Evolutionary conservation across 2,888 invertebrate species (phyloP).

Genomic region (Dasypolia templi): DNA sequence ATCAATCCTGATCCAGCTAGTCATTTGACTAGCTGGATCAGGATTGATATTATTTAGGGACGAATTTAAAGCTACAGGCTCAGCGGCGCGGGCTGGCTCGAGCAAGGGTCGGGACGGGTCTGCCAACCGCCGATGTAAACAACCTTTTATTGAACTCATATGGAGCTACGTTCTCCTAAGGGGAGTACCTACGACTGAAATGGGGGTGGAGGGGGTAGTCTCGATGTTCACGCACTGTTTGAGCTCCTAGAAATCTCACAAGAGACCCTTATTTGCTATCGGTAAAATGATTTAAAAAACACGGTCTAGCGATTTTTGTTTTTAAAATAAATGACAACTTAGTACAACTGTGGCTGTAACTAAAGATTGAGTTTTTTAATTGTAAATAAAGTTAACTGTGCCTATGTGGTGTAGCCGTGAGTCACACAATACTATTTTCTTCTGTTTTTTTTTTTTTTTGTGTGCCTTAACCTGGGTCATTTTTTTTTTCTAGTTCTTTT

Average conservation of each 20-base stretch:
- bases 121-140: slow-evolving; percentile 43
- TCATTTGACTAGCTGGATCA: too few species aligned
- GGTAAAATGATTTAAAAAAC: slow-evolving; percentile 49
- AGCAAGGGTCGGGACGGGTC: too few species aligned
- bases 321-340: slow-evolving; percentile 19
- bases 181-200: slow-evolving; percentile 10
- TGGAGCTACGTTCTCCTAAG: slow-evolving; percentile 33
- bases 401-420: too few species aligned
- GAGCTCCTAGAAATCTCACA: slow-evolving; percentile 43
- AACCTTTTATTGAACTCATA: slow-evolving; percentile 51
- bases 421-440: too few species aligned
- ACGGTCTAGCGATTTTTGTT: slow-evolving; percentile 46
- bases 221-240: slow-evolving; percentile 55
- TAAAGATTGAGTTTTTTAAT: neutral
- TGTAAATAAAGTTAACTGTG: too few species aligned
- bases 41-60: too few species aligned
- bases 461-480: too few species aligned
- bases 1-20: too few species aligned
- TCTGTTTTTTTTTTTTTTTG: too few species aligned
- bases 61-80: too few species aligned
- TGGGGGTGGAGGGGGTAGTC: neutral
- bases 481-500: too few species aligned
- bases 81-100: too few species aligned
- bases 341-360: neutral
- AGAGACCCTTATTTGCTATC: slow-evolving; percentile 52